phyloP scores from a whole-genome alignment of 2,113 vertebrate genomes.

The Ophiodon elongatus region DNA sequence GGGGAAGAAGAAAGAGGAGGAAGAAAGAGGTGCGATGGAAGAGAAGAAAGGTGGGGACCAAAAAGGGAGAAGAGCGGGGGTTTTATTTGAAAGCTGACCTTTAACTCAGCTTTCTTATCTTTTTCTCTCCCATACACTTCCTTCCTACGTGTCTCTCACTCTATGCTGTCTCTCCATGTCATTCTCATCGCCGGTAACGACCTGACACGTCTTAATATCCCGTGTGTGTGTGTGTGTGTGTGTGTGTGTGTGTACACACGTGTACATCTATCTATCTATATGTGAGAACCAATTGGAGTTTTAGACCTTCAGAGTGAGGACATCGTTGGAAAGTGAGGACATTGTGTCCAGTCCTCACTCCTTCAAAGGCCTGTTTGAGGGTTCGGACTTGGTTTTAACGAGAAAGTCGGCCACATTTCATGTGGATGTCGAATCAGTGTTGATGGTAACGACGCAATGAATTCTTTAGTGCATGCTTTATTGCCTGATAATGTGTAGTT shows the following conservation, averaged over 20 bases:
- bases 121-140: background rate
- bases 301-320: background rate
- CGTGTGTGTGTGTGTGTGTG: slow-evolving; percentile 11
- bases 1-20: too few relatives aligned
- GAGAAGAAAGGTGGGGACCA: background rate
- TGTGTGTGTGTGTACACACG: slow-evolving; percentile 23
- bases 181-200: background rate
- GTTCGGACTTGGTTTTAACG: background rate
- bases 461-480: too few relatives aligned
- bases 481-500: too few relatives aligned
- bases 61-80: background rate
- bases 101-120: background rate
- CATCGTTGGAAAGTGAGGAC: background rate
- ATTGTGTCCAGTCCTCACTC: background rate
- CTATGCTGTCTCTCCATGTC: slow-evolving; percentile 7
- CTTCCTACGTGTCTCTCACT: background rate
- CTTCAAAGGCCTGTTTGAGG: too few relatives aligned
- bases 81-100: slow-evolving; percentile 42
- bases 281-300: background rate
- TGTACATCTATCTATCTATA: background rate
- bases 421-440: too few relatives aligned
- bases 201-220: slow-evolving; percentile 33
- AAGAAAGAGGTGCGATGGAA: background rate
- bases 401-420: too few relatives aligned
- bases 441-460: too few relatives aligned